A percentile compares a stretch with the other conserved stretches of the same genome.
Evolutionary conservation across 2,888 invertebrate species (phyloP).

Genomic region (Allacma fusca): DNA sequence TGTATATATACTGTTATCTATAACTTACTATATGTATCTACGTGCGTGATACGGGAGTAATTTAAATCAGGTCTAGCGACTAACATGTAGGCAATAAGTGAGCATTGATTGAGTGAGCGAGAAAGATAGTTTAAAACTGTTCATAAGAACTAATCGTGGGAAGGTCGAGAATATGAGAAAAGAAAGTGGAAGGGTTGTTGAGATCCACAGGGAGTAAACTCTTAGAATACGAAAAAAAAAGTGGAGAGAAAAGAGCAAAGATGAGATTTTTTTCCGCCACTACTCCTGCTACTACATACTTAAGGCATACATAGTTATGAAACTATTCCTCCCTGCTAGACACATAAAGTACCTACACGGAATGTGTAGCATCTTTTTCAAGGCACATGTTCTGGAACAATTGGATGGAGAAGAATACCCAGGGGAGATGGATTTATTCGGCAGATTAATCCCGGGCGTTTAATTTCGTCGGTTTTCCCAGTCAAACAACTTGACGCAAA

Average conservation of each 20-base stretch:
- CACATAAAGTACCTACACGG: not conserved
- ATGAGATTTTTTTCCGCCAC: conserved; percentile 45
- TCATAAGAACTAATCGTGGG: not conserved
- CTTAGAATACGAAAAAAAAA: conserved; percentile 7
- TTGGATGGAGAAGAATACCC: conserved; percentile 48
- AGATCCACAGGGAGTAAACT: conserved; percentile 13
- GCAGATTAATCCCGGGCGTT: conserved; percentile 48
- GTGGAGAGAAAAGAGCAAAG: conserved; percentile 30
- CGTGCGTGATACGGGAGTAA: too few relatives aligned
- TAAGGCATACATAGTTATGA: too few relatives aligned
- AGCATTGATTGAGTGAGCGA: too few relatives aligned
- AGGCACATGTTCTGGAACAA: conserved; percentile 44
- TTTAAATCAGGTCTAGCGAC: too few relatives aligned
- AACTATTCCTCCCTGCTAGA: not conserved
- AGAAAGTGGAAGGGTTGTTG: conserved; percentile 12
- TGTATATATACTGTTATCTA: too few relatives aligned
- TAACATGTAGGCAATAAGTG: too few relatives aligned
- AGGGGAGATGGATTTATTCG: conserved; percentile 51
- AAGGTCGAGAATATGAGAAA: conserved; percentile 20
- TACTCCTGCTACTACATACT: too few relatives aligned
- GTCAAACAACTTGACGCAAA: conserved; percentile 43
- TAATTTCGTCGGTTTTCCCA: conserved; percentile 46
- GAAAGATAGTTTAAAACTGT: too few relatives aligned
- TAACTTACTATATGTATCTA: too few relatives aligned
- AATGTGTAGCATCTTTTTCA: conserved; percentile 31